Conservation (phyloP, 1,140 invertebrate genomes). For the Augochlora pura region DNA sequence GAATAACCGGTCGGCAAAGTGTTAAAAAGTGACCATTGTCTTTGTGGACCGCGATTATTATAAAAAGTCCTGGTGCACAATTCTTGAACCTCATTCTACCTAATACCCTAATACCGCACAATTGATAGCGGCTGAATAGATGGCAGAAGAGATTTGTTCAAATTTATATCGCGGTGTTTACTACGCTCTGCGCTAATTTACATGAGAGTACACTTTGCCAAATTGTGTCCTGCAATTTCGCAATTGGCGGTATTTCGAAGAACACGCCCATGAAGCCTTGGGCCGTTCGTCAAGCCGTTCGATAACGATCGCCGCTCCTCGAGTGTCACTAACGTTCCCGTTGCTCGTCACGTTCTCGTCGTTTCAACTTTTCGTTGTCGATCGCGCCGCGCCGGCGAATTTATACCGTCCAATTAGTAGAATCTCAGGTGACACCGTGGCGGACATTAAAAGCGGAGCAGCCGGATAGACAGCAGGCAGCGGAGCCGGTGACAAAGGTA, state of each 20-base stretch:
- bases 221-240: no score
- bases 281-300: not conserved
- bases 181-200: no score
- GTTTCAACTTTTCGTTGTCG: not conserved
- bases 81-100: no score
- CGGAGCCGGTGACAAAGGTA: conserved; percentile 71
- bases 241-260: not conserved
- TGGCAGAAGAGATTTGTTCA: no score
- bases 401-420: conserved; percentile 74
- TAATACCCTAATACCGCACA: no score
- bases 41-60: no score
- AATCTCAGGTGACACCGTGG: conserved; percentile 58
- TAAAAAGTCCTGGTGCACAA: no score
- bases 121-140: no score
- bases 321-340: not conserved
- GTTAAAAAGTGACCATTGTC: no score
- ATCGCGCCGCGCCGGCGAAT: conserved; percentile 50
- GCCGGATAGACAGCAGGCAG: conserved; percentile 38
- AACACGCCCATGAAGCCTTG: not conserved
- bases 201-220: no score
- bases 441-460: conserved; percentile 63
- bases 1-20: no score
- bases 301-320: not conserved
- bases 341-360: not conserved
- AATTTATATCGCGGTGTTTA: no score